These are phyloP conservation scores for Trichomycterus rosablanca DNA, from an alignment of 2,113 vertebrate genomes.

Conservation along the genomic window DNA sequence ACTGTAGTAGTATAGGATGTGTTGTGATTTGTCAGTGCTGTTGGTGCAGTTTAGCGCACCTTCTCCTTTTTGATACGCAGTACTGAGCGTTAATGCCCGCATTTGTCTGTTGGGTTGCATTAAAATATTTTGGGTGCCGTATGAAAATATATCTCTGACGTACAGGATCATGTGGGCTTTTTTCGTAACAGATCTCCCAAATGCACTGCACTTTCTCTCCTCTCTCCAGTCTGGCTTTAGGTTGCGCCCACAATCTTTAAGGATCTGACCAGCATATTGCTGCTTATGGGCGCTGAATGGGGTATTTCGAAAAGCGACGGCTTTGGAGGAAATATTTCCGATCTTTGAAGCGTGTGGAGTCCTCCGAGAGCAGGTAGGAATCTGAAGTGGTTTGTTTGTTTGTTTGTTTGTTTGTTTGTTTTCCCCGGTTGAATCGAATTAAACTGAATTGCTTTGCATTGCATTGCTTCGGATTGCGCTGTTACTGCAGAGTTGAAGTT, in stretches of 20 bases:
- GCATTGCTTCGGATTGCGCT: no score
- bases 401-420: background rate
- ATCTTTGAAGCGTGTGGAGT: no score
- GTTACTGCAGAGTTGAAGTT: no score
- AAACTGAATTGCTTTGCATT: no score
- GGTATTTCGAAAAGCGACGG: background rate
- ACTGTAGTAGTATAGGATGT: no score
- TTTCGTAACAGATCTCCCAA: conserved; percentile 82
- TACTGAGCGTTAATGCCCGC: no score
- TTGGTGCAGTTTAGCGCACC: no score
- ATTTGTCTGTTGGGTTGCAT: conserved; percentile 47
- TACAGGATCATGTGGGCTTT: conserved; percentile 85
- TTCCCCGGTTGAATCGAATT: background rate
- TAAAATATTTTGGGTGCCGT: conserved; percentile 79
- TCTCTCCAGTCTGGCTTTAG: conserved; percentile 62
- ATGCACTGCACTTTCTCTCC: conserved; percentile 69
- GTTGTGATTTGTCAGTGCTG: no score
- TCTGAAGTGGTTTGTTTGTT: no score
- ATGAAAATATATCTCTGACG: conserved; percentile 92
- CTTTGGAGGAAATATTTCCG: no score
- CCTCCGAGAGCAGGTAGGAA: background rate
- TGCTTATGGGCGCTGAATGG: conserved; percentile 50
- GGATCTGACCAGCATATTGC: conserved; percentile 46
- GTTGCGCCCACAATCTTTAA: conserved; percentile 65
- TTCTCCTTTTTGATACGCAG: background rate